A percentile compares a stretch with the other conserved stretches of the same genome.
These are phyloP conservation scores for Petrolisthes manimaculis DNA, from an alignment of 2,888 invertebrate genomes.

Conservation along the genomic window DNA sequence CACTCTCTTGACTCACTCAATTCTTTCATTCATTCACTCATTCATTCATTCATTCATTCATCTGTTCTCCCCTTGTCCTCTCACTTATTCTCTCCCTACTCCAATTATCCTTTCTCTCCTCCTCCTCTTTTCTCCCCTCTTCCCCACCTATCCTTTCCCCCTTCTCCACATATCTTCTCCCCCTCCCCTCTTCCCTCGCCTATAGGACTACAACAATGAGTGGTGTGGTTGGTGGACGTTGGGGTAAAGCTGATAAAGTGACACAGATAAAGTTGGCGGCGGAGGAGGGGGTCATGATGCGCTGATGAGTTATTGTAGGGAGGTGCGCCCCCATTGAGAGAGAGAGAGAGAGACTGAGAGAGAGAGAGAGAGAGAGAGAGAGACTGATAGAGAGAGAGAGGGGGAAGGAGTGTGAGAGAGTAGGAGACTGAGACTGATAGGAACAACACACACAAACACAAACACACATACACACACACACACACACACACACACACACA, in stretches of 20 bases:
- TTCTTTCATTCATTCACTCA: slow-evolving; percentile 28
- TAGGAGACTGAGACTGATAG: no score
- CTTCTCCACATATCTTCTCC: neutral
- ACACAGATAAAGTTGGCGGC: slow-evolving; percentile 30
- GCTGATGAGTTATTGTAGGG: slow-evolving; percentile 40
- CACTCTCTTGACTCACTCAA: slow-evolving; percentile 34
- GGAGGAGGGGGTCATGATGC: slow-evolving; percentile 20
- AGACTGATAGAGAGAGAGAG: neutral
- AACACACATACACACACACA: no score
- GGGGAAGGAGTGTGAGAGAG: no score
- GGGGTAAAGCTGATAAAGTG: slow-evolving; percentile 52
- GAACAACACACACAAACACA: no score
- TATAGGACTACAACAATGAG: slow-evolving; percentile 33
- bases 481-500: no score
- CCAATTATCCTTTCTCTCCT: no score
- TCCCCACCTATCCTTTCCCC: no score
- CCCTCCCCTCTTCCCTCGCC: neutral
- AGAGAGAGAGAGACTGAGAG: no score
- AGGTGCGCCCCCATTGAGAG: no score
- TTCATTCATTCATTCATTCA: neutral
- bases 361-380: neutral
- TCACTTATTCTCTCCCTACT: no score
- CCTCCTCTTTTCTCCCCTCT: no score
- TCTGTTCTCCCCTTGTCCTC: no score
- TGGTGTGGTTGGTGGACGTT: slow-evolving; percentile 44